phyloP scores from a whole-genome alignment of 1,140 invertebrate species.

The Drosophila auraria region DNA sequence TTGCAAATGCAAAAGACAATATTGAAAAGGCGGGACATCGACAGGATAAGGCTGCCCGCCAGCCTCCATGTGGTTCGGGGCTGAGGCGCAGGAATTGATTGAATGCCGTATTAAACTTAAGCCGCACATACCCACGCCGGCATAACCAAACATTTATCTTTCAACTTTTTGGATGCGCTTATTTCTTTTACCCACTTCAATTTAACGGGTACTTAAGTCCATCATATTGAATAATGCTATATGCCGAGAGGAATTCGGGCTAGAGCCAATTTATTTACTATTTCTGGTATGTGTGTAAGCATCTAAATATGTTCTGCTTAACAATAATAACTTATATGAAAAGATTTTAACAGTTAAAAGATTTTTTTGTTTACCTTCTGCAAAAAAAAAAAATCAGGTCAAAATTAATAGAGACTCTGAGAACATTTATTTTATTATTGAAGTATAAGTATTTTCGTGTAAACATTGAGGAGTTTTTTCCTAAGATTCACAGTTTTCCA shows the following conservation, averaged over 20 bases:
- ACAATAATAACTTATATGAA: background rate
- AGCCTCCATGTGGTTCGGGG: constrained; percentile 3
- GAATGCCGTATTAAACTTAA: constrained; percentile 78
- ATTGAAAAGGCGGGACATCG: constrained; percentile 50
- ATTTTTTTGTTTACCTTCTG: constrained; percentile 4
- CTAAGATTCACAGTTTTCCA: no score
- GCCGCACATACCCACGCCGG: constrained; percentile 44
- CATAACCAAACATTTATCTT: constrained; percentile 53
- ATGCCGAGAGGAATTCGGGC: constrained; percentile 20
- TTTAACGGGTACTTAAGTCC: constrained; percentile 70
- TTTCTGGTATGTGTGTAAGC: constrained; percentile 10
- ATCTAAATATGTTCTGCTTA: background rate
- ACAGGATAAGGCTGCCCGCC: constrained; percentile 29
- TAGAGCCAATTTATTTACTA: constrained; percentile 14
- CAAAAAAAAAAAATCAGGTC: background rate
- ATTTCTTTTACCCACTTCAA: constrained; percentile 49
- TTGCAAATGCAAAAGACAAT: constrained; percentile 66
- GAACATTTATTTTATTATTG: background rate
- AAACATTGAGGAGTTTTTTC: no score
- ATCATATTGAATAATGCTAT: constrained; percentile 51
- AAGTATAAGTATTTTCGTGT: background rate
- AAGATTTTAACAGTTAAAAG: constrained; percentile 6
- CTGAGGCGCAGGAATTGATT: constrained; percentile 62
- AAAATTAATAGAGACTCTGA: background rate
- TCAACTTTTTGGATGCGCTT: constrained; percentile 21